Evolutionary conservation across 35 echinoderm and acorn worm genomes (phyloP).

Genomic region (Chiridota heheva): DNA sequence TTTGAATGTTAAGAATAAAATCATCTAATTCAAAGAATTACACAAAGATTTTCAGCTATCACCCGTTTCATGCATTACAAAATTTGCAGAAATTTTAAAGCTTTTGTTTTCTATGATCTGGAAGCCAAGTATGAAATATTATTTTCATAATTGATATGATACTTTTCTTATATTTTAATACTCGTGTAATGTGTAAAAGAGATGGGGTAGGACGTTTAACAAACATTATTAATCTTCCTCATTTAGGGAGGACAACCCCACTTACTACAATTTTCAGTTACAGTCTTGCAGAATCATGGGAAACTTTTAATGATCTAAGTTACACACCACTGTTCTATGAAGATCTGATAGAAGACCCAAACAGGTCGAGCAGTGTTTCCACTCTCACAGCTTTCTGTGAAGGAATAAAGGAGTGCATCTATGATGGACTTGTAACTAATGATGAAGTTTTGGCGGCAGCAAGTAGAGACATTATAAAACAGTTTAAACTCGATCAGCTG

Average conservation of each 20-base stretch:
- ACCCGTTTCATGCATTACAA: too few species aligned
- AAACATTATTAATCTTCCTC: neutral
- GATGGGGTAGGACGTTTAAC: too few species aligned
- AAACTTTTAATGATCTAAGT: conserved; percentile 23
- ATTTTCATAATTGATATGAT: too few species aligned
- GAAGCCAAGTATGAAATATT: too few species aligned
- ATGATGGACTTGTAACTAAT: conserved; percentile 32
- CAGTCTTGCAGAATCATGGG: conserved; percentile 13
- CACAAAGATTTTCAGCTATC: too few species aligned
- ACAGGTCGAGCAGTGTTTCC: neutral
- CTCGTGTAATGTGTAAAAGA: too few species aligned
- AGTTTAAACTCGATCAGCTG: too few species aligned
- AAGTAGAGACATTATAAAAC: conserved; percentile 10
- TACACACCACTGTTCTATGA: conserved; percentile 44
- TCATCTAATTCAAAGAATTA: too few species aligned
- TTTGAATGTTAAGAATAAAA: too few species aligned
- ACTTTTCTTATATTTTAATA: too few species aligned
- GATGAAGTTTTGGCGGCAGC: conserved; percentile 1
- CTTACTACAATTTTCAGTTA: conserved; percentile 36
- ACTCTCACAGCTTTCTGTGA: neutral
- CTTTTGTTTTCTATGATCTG: too few species aligned
- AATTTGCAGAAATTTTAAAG: too few species aligned
- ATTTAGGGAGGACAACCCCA: conserved; percentile 40
- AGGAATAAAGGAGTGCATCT: conserved; percentile 40
- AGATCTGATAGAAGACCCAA: conserved; percentile 16